Percentiles rank a stretch among this genome's conserved stretches.
Evolutionary conservation across 2,797 vertebrate genomes (phyloP).

Genomic region (Decapterus maruadsi): DNA sequence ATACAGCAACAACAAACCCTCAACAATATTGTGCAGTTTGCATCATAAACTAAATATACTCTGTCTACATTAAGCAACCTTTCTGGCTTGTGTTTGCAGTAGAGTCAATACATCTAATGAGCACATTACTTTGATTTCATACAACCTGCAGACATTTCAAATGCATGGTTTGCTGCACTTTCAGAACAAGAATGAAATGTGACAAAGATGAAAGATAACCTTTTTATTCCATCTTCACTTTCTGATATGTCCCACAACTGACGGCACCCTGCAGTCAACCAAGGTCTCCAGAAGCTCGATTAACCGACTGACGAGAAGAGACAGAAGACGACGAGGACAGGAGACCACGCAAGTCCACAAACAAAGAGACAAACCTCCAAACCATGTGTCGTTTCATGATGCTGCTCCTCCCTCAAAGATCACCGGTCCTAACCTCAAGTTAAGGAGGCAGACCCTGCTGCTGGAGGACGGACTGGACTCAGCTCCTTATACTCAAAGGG

Average conservation of each 20-base stretch:
- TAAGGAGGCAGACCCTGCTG: constrained; percentile 72
- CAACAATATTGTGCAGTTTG: not conserved
- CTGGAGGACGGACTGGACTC: constrained; percentile 61
- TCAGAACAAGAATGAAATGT: constrained; percentile 6
- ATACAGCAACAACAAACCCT: constrained; percentile 3
- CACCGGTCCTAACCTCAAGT: constrained; percentile 38
- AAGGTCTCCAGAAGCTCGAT: constrained; percentile 70
- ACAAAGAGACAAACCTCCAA: constrained; percentile 39
- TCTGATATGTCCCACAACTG: not conserved
- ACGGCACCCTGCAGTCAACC: constrained; percentile 63
- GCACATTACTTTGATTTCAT: not conserved
- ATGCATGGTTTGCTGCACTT: constrained; percentile 22
- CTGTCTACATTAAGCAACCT: not conserved
- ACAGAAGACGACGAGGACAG: constrained; percentile 60
- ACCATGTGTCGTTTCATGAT: constrained; percentile 40
- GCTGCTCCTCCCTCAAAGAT: constrained; percentile 33
- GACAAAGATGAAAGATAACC: not conserved
- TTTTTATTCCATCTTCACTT: constrained; percentile 1
- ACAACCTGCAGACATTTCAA: not conserved
- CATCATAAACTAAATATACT: not conserved
- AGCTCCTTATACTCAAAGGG: constrained; percentile 24
- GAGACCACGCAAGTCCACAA: constrained; percentile 18
- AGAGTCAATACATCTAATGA: not conserved
- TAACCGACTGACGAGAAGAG: constrained; percentile 63
- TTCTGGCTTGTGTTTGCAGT: not conserved